Conservation (phyloP, 2,888 invertebrate genomes). For the Deilephila elpenor region DNA sequence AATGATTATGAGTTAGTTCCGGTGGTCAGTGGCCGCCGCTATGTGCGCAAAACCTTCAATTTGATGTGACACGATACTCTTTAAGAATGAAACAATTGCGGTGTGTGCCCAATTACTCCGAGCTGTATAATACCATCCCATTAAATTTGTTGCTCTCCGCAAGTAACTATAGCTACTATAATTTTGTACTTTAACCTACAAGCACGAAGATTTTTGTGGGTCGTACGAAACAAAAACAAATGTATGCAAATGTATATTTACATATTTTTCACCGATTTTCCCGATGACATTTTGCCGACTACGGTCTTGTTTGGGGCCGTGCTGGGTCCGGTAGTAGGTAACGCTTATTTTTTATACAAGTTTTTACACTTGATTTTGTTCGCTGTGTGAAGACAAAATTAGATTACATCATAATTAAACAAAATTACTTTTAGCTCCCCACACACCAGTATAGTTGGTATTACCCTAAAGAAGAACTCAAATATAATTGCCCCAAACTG, state of each 20-base stretch:
- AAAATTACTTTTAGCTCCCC: neutral
- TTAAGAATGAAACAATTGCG: conserved; percentile 51
- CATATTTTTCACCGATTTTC: neutral
- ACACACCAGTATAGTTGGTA: no score
- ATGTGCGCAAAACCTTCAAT: conserved; percentile 58
- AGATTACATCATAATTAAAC: neutral
- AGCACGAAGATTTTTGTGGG: neutral
- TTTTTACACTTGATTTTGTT: neutral
- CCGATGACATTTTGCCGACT: conserved; percentile 1
- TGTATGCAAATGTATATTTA: conserved; percentile 6
- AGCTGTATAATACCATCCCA: conserved; percentile 7
- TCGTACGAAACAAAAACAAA: neutral
- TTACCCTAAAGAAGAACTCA: no score
- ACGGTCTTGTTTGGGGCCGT: neutral
- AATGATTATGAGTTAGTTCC: conserved; percentile 77
- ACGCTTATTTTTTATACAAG: neutral
- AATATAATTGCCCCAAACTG: no score
- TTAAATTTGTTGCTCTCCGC: neutral
- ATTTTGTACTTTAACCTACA: neutral
- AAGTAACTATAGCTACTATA: neutral
- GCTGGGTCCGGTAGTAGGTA: neutral
- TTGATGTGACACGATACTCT: conserved; percentile 43
- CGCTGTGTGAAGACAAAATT: neutral
- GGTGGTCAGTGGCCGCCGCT: conserved; percentile 59
- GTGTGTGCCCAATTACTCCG: conserved; percentile 35